These are phyloP conservation scores for Leptonema lineaticorne DNA, from an alignment of 1,140 invertebrate species.

Conservation along the genomic window DNA sequence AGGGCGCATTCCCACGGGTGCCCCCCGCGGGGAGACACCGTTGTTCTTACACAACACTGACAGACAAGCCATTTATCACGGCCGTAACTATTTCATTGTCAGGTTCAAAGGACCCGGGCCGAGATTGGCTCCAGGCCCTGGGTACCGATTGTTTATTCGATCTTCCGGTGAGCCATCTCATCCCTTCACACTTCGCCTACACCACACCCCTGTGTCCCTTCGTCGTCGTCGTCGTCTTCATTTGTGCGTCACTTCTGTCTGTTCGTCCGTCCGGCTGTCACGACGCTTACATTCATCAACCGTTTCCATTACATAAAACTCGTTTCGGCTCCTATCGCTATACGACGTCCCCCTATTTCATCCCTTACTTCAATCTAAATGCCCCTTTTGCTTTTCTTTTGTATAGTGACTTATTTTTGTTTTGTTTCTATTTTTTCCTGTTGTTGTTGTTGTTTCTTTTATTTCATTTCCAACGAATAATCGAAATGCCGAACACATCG, in stretches of 20 bases:
- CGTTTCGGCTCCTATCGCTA: too few species aligned
- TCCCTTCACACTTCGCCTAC: background rate
- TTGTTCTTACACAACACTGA: conserved; percentile 30
- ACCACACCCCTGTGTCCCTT: background rate
- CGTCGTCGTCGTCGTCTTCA: background rate
- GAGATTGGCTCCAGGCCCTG: background rate
- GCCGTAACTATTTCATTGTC: conserved; percentile 27
- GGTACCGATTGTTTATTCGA: conserved; percentile 20
- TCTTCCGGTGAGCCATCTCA: conserved; percentile 8
- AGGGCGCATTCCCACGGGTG: background rate
- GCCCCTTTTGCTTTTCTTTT: too few species aligned
- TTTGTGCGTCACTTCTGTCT: conserved; percentile 5
- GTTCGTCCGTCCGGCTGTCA: conserved; percentile 6
- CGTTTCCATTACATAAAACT: background rate
- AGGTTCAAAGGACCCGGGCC: conserved; percentile 25
- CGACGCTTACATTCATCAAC: conserved; percentile 3
- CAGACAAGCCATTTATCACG: conserved; percentile 33
- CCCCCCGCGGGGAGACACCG: background rate
- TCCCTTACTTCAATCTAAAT: too few species aligned
- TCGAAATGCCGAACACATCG: too few species aligned
- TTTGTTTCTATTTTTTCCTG: too few species aligned
- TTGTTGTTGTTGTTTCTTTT: too few species aligned
- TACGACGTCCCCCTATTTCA: too few species aligned
- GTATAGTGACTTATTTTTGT: too few species aligned
- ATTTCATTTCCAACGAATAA: too few species aligned